Evolutionary conservation across 2,888 invertebrate genomes (phyloP).

Genomic region (Luffia ferchaultella): DNA sequence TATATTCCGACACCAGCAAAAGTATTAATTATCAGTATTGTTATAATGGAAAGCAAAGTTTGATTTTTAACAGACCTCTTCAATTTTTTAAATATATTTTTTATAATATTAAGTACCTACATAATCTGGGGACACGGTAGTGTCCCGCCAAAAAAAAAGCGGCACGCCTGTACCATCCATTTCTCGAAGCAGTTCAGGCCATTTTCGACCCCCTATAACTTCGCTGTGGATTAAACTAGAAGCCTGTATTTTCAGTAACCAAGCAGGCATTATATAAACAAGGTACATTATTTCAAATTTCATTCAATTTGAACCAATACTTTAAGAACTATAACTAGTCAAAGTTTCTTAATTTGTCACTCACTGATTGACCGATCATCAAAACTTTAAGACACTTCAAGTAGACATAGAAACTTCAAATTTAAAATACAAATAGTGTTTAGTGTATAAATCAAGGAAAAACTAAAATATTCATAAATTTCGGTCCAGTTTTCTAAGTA

Average conservation of each 20-base stretch:
- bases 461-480: conserved; percentile 4
- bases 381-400: conserved; percentile 11
- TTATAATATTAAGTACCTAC: no score
- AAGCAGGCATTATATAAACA: background rate
- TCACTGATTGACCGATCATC: conserved; percentile 8
- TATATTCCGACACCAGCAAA: no score
- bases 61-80: no score
- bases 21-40: no score
- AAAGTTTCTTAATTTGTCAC: background rate
- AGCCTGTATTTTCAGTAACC: background rate
- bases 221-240: background rate
- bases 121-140: background rate
- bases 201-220: background rate
- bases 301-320: background rate
- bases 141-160: background rate
- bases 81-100: no score
- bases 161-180: background rate
- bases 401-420: conserved; percentile 11
- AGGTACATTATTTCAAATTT: background rate
- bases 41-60: no score
- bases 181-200: background rate
- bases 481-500: background rate
- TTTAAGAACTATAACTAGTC: background rate
- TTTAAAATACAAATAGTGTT: conserved; percentile 11
- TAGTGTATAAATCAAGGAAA: conserved; percentile 9